Evolutionary conservation across 1,140 invertebrate species (phyloP), one percentile per base, ranked within the genome.

Genomic region (Ceratitis capitata): DNA sequence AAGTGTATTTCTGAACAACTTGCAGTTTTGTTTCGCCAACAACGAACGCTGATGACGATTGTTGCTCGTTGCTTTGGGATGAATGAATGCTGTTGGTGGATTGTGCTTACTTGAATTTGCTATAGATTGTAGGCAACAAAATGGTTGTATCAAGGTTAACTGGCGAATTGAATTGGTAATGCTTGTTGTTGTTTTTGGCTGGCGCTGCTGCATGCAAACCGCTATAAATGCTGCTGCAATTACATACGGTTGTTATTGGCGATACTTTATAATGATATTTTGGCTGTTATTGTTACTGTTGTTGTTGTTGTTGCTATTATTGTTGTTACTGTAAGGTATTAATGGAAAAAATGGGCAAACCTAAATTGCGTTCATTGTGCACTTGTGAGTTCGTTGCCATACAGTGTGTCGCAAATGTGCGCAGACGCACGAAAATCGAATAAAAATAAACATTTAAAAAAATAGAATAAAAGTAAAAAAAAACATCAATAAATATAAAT

Each of bases 91-190:
- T 16, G n/a, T 42, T 14, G 35, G 4, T 23, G 39, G n/a, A 45
- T 78, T n/a, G n/a, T n/a, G n/a, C n/a, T n/a, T n/a, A n/a, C n/a
- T n/a, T n/a, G n/a, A n/a, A n/a, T n/a, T n/a, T n/a, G n/a, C n/a
- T n/a, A n/a, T n/a, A n/a, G n/a, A n/a, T n/a, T 78, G 69, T 45
- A 47, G 69, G 69, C 42, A 78, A n/a, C n/a, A n/a, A n/a, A 78
- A 78, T 45, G 69, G 39, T 78, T 26, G 39, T 78, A 78, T 78
- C 69, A 78, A 78, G 69, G 69, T 45, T 78, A 78, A 78, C 69
- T 78, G 42, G 69, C 69, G 45, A 78, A 78, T 78, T 78, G 35
- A 78, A 19, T 78, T 45, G 69, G 42, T 78, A 78, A 78, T 78
- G 35, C 56, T 78, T 23, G 69, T 32, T 61, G 58, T 61, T 61